These are phyloP conservation scores for Phalacrocorax carbo DNA, from an alignment of 2,113 vertebrate genomes.

Conservation along the genomic window DNA sequence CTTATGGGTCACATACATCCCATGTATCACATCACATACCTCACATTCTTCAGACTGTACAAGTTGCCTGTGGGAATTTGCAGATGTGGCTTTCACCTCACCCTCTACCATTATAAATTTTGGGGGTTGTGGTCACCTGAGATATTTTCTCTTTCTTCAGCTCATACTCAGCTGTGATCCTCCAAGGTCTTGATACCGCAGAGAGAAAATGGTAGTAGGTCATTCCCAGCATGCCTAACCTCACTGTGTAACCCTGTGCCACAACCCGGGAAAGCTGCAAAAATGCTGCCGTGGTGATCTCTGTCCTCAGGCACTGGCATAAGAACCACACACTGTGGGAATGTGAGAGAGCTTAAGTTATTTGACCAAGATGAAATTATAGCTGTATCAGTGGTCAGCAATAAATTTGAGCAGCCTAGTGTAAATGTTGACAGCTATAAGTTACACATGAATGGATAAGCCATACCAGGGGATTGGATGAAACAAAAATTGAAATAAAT, in stretches of 20 bases:
- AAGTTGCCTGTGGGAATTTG: background rate
- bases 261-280: background rate
- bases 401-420: slow-evolving; percentile 2
- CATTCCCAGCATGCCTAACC: background rate
- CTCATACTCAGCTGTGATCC: background rate
- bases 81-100: background rate
- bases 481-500: slow-evolving; percentile 22
- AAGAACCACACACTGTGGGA: background rate
- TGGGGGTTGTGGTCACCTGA: background rate
- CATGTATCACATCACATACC: too few species aligned
- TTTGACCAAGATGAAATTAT: slow-evolving; percentile 16
- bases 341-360: background rate
- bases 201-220: accelerated
- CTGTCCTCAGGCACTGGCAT: background rate
- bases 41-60: background rate
- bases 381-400: background rate
- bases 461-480: background rate
- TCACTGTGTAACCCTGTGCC: too few species aligned
- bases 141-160: background rate
- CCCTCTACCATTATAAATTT: background rate
- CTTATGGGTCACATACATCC: background rate
- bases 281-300: background rate
- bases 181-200: background rate
- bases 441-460: background rate
- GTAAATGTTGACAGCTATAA: slow-evolving; percentile 14